These are phyloP conservation scores for Hydrophis major DNA, from an alignment of 2,797 vertebrate genomes.

Conservation along the genomic window DNA sequence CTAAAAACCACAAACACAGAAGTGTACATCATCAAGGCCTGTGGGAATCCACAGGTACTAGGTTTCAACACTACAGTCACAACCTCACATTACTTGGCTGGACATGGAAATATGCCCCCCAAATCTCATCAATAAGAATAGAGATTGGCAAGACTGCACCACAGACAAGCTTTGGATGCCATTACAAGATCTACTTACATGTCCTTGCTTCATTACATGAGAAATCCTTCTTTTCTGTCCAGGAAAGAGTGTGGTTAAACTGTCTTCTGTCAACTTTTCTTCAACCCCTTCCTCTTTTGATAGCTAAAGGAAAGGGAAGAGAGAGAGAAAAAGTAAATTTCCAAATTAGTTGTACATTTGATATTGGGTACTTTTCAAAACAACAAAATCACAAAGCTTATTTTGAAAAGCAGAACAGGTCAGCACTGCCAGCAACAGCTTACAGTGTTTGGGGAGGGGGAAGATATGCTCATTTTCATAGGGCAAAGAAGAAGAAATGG, in stretches of 20 bases:
- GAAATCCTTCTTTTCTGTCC: conserved; percentile 96
- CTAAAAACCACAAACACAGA: not conserved
- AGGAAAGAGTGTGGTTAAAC: conserved; percentile 85
- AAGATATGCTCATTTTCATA: not conserved
- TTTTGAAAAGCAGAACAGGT: not conserved
- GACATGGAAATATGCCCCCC: not conserved
- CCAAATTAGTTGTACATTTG: not conserved
- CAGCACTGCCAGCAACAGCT: not conserved
- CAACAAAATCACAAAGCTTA: not conserved
- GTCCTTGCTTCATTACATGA: conserved; percentile 85
- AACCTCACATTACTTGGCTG: not conserved
- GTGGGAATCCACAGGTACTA: no score
- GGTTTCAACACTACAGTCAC: not conserved
- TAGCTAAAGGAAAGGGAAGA: conserved; percentile 57
- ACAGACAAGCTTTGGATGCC: not conserved
- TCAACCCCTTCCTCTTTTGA: conserved; percentile 77
- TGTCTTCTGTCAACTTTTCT: conserved; percentile 67
- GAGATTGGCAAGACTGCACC: not conserved
- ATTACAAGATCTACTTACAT: conserved; percentile 70
- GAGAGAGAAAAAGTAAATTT: conserved; percentile 31
- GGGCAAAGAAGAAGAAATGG: not conserved
- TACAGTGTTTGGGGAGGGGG: not conserved
- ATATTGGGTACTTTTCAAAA: not conserved
- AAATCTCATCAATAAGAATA: not conserved
- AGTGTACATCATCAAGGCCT: not conserved